Conservation (phyloP, 2,888 invertebrate species). For the Meiosimyza platycephala region DNA sequence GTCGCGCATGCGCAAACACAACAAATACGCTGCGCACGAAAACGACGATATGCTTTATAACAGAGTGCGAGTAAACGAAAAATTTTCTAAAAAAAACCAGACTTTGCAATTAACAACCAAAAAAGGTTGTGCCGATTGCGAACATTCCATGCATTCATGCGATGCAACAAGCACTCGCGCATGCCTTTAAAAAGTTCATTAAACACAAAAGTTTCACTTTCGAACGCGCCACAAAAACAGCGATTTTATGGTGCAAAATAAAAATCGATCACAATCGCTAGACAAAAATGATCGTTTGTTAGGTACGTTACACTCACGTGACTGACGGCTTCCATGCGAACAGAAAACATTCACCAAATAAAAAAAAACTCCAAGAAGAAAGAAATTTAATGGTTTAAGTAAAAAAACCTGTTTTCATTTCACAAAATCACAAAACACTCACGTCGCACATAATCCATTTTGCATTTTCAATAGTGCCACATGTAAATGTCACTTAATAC, state of each 20-base stretch:
- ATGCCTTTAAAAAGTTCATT: slow-evolving; percentile 9
- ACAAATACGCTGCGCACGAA: background rate
- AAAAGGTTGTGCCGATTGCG: too few species aligned
- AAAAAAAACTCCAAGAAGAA: background rate
- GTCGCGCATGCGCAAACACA: slow-evolving; percentile 16
- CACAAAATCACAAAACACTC: background rate
- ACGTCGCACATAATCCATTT: background rate
- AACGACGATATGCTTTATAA: background rate
- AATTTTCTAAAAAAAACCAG: too few species aligned
- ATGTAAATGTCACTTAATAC: background rate
- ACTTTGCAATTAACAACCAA: too few species aligned
- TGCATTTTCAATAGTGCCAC: background rate
- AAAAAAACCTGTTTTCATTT: background rate
- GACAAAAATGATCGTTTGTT: background rate
- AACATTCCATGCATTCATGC: background rate
- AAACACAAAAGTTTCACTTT: slow-evolving; percentile 32
- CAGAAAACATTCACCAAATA: too few species aligned
- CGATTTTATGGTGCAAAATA: background rate
- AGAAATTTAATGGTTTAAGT: background rate
- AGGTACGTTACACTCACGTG: slow-evolving; percentile 15
- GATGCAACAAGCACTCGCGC: background rate
- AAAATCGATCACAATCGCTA: background rate
- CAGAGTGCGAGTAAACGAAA: background rate
- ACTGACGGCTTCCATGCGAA: background rate
- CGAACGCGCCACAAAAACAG: background rate